Evolutionary conservation across 2,888 invertebrate species (phyloP).

Genomic region (Melieria picta): DNA sequence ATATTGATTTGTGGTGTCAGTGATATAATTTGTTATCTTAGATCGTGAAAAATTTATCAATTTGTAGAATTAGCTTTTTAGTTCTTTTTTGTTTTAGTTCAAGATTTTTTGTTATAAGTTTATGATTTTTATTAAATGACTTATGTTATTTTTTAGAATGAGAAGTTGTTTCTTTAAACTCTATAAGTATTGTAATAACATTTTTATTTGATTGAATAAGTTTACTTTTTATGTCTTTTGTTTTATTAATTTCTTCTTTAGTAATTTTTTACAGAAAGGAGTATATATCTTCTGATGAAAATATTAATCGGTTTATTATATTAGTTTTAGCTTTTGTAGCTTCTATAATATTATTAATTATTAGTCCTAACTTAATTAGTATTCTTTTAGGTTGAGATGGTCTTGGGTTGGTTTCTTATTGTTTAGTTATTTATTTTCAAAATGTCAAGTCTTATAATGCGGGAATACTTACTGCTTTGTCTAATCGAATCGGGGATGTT

Average conservation of each 20-base stretch:
- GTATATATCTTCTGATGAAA: slow-evolving; percentile 74
- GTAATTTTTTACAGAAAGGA: slow-evolving; percentile 73
- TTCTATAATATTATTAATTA: slow-evolving; percentile 76
- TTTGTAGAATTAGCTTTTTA: slow-evolving; percentile 69
- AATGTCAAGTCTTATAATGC: slow-evolving; percentile 76
- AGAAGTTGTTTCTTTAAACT: slow-evolving; percentile 69
- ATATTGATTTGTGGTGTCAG: slow-evolving; percentile 76
- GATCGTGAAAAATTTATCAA: slow-evolving; percentile 67
- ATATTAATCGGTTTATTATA: slow-evolving; percentile 73
- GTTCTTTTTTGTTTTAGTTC: slow-evolving; percentile 66
- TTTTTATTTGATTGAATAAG: slow-evolving; percentile 75
- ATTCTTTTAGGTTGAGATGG: too few relatives aligned
- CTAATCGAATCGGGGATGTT: slow-evolving; percentile 42
- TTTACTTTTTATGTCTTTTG: slow-evolving; percentile 73
- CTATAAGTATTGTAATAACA: slow-evolving; percentile 67
- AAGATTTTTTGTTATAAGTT: slow-evolving; percentile 62
- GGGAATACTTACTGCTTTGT: slow-evolving; percentile 77
- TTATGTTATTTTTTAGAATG: slow-evolving; percentile 69
- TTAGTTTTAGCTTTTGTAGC: slow-evolving; percentile 74
- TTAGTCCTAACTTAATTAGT: slow-evolving; percentile 64
- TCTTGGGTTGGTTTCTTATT: slow-evolving; percentile 43
- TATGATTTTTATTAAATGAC: slow-evolving; percentile 68
- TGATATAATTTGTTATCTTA: slow-evolving; percentile 70
- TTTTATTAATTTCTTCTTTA: slow-evolving; percentile 74
- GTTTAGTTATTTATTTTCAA: slow-evolving; percentile 70